Conservation (phyloP, 1,140 invertebrate species). For the Heterodera schachtii region DNA sequence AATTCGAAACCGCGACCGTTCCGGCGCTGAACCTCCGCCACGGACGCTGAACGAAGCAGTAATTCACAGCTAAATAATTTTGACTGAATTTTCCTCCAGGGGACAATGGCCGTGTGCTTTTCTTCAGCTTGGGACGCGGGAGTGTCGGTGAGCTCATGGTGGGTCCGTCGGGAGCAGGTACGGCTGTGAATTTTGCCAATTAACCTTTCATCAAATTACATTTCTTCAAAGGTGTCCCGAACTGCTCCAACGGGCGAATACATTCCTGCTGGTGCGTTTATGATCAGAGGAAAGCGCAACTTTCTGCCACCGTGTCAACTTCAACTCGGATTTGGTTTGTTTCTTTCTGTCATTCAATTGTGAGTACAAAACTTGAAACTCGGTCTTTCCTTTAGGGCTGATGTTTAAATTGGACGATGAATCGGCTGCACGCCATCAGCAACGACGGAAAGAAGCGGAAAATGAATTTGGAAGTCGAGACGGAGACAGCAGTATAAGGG, state of each 20-base stretch:
- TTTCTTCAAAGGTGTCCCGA: constrained; percentile 77
- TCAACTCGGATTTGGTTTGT: constrained; percentile 87
- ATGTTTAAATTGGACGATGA: constrained; percentile 80
- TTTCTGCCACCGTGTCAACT: constrained; percentile 87
- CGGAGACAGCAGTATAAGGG: constrained; percentile 68
- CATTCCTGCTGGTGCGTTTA: constrained; percentile 90
- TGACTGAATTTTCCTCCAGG: not conserved
- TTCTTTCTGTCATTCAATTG: constrained; percentile 71
- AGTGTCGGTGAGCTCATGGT: constrained; percentile 90
- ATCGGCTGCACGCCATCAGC: constrained; percentile 59
- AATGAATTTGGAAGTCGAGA: constrained; percentile 71
- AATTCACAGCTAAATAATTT: not conserved
- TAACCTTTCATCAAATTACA: not conserved
- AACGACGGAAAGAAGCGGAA: constrained; percentile 26
- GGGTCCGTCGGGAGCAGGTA: constrained; percentile 90
- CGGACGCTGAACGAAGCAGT: constrained; percentile 95
- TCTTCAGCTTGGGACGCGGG: constrained; percentile 96
- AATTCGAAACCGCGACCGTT: constrained; percentile 79
- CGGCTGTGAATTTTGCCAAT: constrained; percentile 6
- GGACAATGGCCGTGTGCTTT: constrained; percentile 90
- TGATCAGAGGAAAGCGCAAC: constrained; percentile 91
- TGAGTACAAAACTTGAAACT: constrained; percentile 55
- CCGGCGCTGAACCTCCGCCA: constrained; percentile 73
- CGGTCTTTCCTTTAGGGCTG: constrained; percentile 68
- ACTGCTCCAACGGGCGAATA: constrained; percentile 96